Evolutionary conservation across 2,797 vertebrate species (phyloP).

Genomic region (Anguilla obscura): DNA sequence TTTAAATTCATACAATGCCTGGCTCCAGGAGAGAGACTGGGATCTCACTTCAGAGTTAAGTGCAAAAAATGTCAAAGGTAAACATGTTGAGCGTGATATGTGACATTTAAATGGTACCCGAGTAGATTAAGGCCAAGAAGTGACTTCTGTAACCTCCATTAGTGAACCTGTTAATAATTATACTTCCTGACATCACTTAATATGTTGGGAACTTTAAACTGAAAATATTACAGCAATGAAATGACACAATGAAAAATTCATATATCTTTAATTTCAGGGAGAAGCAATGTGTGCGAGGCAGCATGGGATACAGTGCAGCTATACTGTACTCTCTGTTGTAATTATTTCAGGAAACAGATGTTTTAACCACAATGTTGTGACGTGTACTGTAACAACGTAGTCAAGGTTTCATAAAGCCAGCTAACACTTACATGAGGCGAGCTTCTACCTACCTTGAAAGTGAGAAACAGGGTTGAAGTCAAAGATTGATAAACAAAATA

Average conservation of each 20-base stretch:
- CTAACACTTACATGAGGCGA: background rate
- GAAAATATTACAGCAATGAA: conserved; percentile 15
- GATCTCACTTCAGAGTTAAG: conserved; percentile 59
- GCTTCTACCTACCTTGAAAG: background rate
- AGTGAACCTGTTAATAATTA: conserved; percentile 59
- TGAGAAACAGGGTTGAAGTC: background rate
- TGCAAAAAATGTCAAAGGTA: conserved; percentile 67
- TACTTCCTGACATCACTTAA: conserved; percentile 40
- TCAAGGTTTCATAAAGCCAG: background rate
- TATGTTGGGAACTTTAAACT: conserved; percentile 38
- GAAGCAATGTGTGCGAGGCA: background rate
- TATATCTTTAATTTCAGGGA: conserved; percentile 17
- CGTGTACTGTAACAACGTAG: background rate
- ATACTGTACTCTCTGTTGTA: background rate
- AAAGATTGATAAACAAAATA: background rate
- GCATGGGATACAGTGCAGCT: background rate
- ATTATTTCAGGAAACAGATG: background rate
- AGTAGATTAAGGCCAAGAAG: conserved; percentile 62
- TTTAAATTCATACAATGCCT: conserved; percentile 72
- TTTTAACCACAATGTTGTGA: background rate
- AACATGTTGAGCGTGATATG: conserved; percentile 67
- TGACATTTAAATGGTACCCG: conserved; percentile 61
- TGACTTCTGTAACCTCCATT: conserved; percentile 57
- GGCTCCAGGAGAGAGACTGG: conserved; percentile 61
- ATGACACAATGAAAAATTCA: conserved; percentile 12